phyloP scores from a whole-genome alignment of 1,140 invertebrate species.

The Drosophila kikkawai region DNA sequence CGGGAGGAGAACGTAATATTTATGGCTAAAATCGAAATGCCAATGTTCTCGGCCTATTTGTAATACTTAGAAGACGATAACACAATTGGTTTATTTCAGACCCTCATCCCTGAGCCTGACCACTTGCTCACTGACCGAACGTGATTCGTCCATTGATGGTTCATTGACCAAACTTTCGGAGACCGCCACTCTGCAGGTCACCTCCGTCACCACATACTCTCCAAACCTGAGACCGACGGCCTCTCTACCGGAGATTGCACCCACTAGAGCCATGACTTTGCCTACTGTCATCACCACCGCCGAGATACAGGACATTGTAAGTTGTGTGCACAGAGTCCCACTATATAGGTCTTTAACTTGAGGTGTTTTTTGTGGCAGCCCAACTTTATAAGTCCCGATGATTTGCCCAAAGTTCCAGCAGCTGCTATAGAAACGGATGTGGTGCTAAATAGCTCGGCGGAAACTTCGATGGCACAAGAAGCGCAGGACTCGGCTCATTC shows the following conservation, averaged over 20 bases:
- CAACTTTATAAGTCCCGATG: constrained; percentile 38
- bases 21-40: neutral
- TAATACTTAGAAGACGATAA: neutral
- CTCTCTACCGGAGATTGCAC: constrained; percentile 38
- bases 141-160: constrained; percentile 28
- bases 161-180: constrained; percentile 27
- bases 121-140: constrained; percentile 47
- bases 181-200: constrained; percentile 43
- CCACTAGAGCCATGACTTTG: constrained; percentile 56
- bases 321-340: neutral
- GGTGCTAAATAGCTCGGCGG: constrained; percentile 57
- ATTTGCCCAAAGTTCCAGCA: constrained; percentile 52
- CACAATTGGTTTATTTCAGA: constrained; percentile 33
- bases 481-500: constrained; percentile 13
- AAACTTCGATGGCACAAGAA: constrained; percentile 55
- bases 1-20: no score
- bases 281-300: constrained; percentile 62
- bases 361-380: constrained; percentile 21
- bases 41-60: no score
- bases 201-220: constrained; percentile 36
- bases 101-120: constrained; percentile 58
- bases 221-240: constrained; percentile 52
- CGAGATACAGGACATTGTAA: constrained; percentile 61
- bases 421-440: constrained; percentile 30
- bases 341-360: neutral